Evolutionary conservation across 2,797 vertebrate genomes (phyloP).

Genomic region (Anableps anableps): DNA sequence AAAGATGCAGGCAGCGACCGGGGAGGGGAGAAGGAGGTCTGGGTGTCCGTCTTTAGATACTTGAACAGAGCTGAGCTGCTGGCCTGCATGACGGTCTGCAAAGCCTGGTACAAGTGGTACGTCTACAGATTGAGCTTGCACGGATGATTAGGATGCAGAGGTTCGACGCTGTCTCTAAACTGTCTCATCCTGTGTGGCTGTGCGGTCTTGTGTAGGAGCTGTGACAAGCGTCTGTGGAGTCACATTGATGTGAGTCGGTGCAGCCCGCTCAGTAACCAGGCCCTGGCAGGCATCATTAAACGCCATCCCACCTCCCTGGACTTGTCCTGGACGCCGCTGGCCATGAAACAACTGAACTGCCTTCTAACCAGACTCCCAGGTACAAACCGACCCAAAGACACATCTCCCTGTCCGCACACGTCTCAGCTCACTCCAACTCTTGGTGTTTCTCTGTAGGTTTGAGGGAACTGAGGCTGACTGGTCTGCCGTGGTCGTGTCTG

Average conservation of each 20-base stretch:
- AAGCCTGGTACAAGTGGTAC: slow-evolving; percentile 99
- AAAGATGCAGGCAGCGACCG: slow-evolving; percentile 87
- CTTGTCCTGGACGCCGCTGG: slow-evolving; percentile 96
- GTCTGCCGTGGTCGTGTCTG: slow-evolving; percentile 93
- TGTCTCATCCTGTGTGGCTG: not conserved
- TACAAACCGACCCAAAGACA: slow-evolving; percentile 13
- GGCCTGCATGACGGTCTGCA: slow-evolving; percentile 97
- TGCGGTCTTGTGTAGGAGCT: slow-evolving; percentile 84
- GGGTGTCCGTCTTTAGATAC: slow-evolving; percentile 96
- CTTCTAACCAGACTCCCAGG: slow-evolving; percentile 84
- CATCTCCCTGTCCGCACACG: not conserved
- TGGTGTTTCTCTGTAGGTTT: slow-evolving; percentile 80
- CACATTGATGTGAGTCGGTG: slow-evolving; percentile 93
- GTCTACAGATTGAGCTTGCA: slow-evolving; percentile 49
- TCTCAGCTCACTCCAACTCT: not conserved
- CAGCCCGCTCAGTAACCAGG: slow-evolving; percentile 91
- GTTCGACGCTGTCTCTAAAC: not conserved
- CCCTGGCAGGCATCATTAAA: slow-evolving; percentile 92
- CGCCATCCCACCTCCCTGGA: slow-evolving; percentile 92
- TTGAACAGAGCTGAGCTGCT: slow-evolving; percentile 91
- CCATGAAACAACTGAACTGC: slow-evolving; percentile 96
- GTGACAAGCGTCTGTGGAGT: slow-evolving; percentile 97
- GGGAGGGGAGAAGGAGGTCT: slow-evolving; percentile 94
- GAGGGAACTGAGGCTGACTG: slow-evolving; percentile 91
- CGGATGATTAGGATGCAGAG: too few species aligned